These are phyloP conservation scores for Allygus modestus DNA, from an alignment of 2,888 invertebrate genomes.

Conservation along the genomic window DNA sequence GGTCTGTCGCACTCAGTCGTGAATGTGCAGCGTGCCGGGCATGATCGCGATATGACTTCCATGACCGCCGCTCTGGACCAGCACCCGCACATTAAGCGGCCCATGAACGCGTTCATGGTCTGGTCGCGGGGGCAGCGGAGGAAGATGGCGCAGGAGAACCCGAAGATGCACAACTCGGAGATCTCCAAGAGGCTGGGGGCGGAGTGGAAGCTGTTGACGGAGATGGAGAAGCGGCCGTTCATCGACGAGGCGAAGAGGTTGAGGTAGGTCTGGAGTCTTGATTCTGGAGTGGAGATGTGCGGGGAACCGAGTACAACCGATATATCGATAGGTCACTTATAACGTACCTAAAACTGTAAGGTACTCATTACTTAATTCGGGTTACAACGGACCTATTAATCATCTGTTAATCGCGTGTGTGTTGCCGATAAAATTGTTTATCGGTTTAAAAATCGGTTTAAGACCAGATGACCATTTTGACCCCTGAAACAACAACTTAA, in stretches of 20 bases:
- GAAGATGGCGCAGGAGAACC: slow-evolving; percentile 97
- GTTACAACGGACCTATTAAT: too few relatives aligned
- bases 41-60: background rate
- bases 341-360: too few relatives aligned
- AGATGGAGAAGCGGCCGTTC: slow-evolving; percentile 92
- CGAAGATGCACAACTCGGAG: slow-evolving; percentile 94
- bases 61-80: background rate
- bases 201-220: slow-evolving; percentile 92
- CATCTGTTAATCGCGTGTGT: too few relatives aligned
- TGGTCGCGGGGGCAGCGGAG: slow-evolving; percentile 93
- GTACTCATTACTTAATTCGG: too few relatives aligned
- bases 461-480: too few relatives aligned
- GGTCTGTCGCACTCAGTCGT: background rate
- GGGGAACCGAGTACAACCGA: too few relatives aligned
- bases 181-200: slow-evolving; percentile 93
- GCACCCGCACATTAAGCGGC: slow-evolving; percentile 88
- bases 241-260: slow-evolving; percentile 94
- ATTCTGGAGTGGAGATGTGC: too few relatives aligned
- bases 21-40: background rate
- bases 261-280: slow-evolving; percentile 81
- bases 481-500: too few relatives aligned
- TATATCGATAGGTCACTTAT: too few relatives aligned
- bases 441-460: too few relatives aligned
- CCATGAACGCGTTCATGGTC: slow-evolving; percentile 97
- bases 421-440: too few relatives aligned